phyloP scores from a whole-genome alignment of 2,113 vertebrate genomes.

The Polypterus bichir region DNA sequence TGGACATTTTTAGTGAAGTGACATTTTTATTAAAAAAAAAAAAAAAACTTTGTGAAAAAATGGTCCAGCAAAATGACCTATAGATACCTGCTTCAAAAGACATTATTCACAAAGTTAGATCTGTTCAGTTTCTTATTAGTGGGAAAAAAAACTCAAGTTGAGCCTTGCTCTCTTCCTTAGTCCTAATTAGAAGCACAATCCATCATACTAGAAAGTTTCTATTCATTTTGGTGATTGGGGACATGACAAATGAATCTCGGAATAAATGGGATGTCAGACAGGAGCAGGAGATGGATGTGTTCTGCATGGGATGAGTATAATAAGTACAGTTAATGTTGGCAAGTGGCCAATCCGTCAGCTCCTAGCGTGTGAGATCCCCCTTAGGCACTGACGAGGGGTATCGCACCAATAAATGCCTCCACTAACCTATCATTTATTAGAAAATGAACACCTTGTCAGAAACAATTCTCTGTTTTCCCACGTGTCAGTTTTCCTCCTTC shows the following conservation, averaged over 20 bases:
- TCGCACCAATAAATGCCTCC: slow-evolving; percentile 41
- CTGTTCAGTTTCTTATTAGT: slow-evolving; percentile 37
- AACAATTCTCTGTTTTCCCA: slow-evolving; percentile 33
- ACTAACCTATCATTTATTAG: slow-evolving; percentile 49
- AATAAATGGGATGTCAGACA: slow-evolving; percentile 75
- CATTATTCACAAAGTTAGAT: slow-evolving; percentile 36
- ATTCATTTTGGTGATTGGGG: slow-evolving; percentile 78
- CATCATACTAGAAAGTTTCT: slow-evolving; percentile 65
- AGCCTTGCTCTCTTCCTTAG: slow-evolving; percentile 53
- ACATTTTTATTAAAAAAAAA: slow-evolving; percentile 51
- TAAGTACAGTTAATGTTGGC: slow-evolving; percentile 75
- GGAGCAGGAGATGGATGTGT: slow-evolving; percentile 75
- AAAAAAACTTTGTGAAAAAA: slow-evolving; percentile 33
- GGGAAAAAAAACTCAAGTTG: slow-evolving; percentile 42
- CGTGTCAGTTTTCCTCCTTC: slow-evolving; percentile 30
- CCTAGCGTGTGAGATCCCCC: slow-evolving; percentile 29
- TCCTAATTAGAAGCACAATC: slow-evolving; percentile 74
- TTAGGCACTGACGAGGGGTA: slow-evolving; percentile 36
- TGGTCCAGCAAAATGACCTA: slow-evolving; percentile 39
- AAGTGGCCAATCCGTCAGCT: slow-evolving; percentile 54
- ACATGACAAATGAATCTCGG: slow-evolving; percentile 85
- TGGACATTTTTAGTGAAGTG: no score
- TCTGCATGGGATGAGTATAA: slow-evolving; percentile 61
- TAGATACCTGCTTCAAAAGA: slow-evolving; percentile 36
- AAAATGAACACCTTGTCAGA: slow-evolving; percentile 52